Percentiles rank a stretch among this genome's conserved stretches.
phyloP scores from a whole-genome alignment of 2,888 invertebrate genomes.

The Drymonia ruficornis region DNA sequence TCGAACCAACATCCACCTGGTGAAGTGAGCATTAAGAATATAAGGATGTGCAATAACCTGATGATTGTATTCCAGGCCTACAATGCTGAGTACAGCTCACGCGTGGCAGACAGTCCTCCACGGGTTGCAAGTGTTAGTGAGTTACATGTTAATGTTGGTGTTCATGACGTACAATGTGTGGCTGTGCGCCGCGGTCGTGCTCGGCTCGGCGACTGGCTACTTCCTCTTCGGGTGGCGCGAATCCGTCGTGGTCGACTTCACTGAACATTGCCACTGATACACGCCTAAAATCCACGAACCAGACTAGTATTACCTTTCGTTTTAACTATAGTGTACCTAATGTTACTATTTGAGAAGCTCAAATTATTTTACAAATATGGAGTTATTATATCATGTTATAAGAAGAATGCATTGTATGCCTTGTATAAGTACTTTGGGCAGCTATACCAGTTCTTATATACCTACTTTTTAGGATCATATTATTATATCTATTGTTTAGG shows the following conservation, averaged over 20 bases:
- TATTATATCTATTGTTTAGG: slow-evolving; percentile 60
- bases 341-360: slow-evolving; percentile 63
- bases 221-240: slow-evolving; percentile 98
- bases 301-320: slow-evolving; percentile 34
- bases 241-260: slow-evolving; percentile 96
- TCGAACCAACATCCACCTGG: too few relatives aligned
- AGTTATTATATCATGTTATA: slow-evolving; percentile 72
- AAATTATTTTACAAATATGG: slow-evolving; percentile 65
- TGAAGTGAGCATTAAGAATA: too few relatives aligned
- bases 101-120: slow-evolving; percentile 94
- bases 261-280: slow-evolving; percentile 96
- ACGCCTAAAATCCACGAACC: slow-evolving; percentile 29
- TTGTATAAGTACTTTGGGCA: slow-evolving; percentile 60
- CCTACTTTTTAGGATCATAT: slow-evolving; percentile 50
- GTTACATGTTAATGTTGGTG: slow-evolving; percentile 97
- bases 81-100: slow-evolving; percentile 93
- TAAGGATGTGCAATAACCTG: slow-evolving; percentile 4
- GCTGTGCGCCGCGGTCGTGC: slow-evolving; percentile 94
- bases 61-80: slow-evolving; percentile 86
- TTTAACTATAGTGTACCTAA: slow-evolving; percentile 28
- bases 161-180: slow-evolving; percentile 99
- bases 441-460: slow-evolving; percentile 76
- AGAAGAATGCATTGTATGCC: slow-evolving; percentile 64
- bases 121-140: slow-evolving; percentile 94
- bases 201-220: slow-evolving; percentile 96